Conservation (phyloP, 2,113 vertebrate species). For the Azemiops feae region DNA sequence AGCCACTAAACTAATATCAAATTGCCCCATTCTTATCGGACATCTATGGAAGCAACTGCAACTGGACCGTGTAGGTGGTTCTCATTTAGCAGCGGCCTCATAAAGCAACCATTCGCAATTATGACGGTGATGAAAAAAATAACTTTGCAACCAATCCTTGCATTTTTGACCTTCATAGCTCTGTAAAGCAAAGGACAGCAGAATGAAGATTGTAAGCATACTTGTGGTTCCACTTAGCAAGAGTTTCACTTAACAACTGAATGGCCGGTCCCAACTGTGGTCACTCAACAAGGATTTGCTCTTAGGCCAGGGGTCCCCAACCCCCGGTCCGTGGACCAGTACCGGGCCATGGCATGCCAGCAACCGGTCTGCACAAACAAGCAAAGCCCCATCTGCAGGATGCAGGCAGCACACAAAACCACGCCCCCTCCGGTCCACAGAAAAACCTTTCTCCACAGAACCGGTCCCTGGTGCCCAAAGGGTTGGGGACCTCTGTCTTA, state of each 20-base stretch:
- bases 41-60: not conserved
- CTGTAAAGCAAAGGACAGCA: not conserved
- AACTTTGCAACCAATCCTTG: not conserved
- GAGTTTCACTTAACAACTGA: not conserved
- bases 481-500: not conserved
- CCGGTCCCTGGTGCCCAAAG: too few species aligned
- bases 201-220: not conserved
- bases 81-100: not conserved
- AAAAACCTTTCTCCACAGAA: too few species aligned
- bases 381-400: too few species aligned
- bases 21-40: not conserved
- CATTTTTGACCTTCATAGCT: not conserved
- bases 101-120: not conserved
- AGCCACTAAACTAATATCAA: not conserved
- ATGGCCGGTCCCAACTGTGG: not conserved
- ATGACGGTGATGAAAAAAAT: not conserved
- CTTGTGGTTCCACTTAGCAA: not conserved
- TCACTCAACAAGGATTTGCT: not conserved
- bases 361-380: too few species aligned
- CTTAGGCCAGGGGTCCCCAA: not conserved
- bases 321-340: too few species aligned
- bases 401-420: too few species aligned
- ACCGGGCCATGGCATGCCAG: too few species aligned
- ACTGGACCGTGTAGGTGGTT: not conserved
- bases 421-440: too few species aligned